These are phyloP conservation scores for Erebia palarica DNA, from an alignment of 2,888 invertebrate genomes.

Conservation along the genomic window DNA sequence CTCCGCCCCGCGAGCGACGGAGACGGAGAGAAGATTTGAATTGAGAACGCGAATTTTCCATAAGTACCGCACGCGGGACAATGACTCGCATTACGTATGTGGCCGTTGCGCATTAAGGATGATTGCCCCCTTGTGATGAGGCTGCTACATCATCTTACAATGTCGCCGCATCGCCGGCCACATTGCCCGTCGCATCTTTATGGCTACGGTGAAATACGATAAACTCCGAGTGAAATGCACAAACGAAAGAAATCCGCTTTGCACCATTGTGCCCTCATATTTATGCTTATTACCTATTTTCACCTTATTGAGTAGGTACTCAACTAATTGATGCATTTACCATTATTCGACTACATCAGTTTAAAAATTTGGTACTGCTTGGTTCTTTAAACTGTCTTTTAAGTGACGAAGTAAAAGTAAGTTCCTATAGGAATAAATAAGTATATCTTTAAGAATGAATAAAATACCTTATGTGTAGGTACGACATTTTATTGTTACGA, in stretches of 20 bases:
- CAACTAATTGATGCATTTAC: slow-evolving; percentile 49
- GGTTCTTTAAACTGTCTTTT: no score
- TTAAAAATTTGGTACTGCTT: not conserved
- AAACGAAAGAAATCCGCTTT: slow-evolving; percentile 76
- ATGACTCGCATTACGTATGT: slow-evolving; percentile 83
- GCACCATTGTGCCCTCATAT: slow-evolving; percentile 73
- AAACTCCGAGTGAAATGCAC: slow-evolving; percentile 73
- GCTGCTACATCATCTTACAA: slow-evolving; percentile 79
- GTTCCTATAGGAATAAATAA: no score
- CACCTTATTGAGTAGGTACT: slow-evolving; percentile 69
- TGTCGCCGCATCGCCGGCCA: slow-evolving; percentile 65
- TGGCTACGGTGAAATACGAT: slow-evolving; percentile 75
- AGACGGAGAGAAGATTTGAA: slow-evolving; percentile 81
- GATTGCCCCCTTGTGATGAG: slow-evolving; percentile 82
- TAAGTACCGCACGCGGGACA: slow-evolving; percentile 82
- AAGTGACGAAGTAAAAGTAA: no score
- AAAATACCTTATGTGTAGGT: no score
- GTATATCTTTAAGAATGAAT: no score
- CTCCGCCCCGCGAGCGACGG: slow-evolving; percentile 81
- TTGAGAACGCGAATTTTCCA: slow-evolving; percentile 83
- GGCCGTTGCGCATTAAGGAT: slow-evolving; percentile 80
- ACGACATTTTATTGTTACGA: no score
- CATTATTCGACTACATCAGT: slow-evolving; percentile 8
- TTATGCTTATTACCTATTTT: slow-evolving; percentile 80
- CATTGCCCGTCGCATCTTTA: slow-evolving; percentile 72